These are phyloP conservation scores for Discoglossus pictus DNA, from an alignment of 2,797 vertebrate species.

Conservation along the genomic window DNA sequence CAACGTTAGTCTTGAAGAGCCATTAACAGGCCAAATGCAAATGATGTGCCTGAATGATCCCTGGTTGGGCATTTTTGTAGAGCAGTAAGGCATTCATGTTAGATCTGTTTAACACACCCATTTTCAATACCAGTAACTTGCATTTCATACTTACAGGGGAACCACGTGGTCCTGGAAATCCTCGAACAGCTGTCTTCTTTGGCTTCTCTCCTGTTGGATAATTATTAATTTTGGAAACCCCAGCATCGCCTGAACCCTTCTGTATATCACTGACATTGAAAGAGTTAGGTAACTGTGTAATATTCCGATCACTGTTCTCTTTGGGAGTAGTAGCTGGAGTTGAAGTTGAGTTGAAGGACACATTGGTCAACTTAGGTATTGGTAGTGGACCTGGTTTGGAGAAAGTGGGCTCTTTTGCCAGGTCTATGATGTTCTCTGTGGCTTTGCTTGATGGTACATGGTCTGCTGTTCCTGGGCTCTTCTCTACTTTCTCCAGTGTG, in stretches of 20 bases:
- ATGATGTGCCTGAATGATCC: no score
- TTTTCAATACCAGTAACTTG: background rate
- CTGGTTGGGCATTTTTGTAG: no score
- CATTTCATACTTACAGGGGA: slow-evolving; percentile 16
- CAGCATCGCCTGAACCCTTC: background rate
- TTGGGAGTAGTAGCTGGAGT: background rate
- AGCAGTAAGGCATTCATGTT: no score
- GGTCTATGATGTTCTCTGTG: slow-evolving; percentile 14
- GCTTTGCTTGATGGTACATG: slow-evolving; percentile 3
- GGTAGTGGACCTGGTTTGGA: slow-evolving; percentile 7
- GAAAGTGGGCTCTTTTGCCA: slow-evolving; percentile 18
- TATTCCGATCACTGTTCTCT: background rate
- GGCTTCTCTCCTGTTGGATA: background rate
- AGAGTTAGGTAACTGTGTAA: background rate
- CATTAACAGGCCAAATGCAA: no score
- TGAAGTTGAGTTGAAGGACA: background rate
- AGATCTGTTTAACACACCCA: no score
- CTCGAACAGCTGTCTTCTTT: slow-evolving; percentile 3
- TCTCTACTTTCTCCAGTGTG: slow-evolving; percentile 31
- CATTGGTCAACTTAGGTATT: background rate
- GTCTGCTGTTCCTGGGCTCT: background rate
- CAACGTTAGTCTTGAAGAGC: no score
- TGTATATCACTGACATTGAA: background rate
- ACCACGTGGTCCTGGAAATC: slow-evolving; percentile 30
- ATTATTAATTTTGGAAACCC: background rate